Evolutionary conservation across 1,140 invertebrate species (phyloP).

Genomic region (Oncopeltus fasciatus): DNA sequence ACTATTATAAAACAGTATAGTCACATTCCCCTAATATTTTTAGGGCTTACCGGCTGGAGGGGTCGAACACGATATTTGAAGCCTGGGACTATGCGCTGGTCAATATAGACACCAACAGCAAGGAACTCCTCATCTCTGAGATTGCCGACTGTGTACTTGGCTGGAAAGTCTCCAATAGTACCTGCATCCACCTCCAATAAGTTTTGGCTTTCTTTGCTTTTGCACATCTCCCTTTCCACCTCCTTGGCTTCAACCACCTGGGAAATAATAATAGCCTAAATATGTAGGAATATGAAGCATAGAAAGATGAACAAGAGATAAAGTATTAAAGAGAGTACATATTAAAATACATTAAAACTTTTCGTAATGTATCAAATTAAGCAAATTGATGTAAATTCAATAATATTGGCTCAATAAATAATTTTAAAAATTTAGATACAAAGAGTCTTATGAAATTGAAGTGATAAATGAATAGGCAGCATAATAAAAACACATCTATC

Average conservation of each 20-base stretch:
- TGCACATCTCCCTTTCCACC: background rate
- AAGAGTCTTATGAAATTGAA: too few relatives aligned
- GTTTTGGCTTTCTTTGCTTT: background rate
- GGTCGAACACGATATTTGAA: conserved; percentile 59
- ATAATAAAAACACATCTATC: too few relatives aligned
- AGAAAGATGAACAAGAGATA: too few relatives aligned
- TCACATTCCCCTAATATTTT: too few relatives aligned
- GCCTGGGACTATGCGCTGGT: conserved; percentile 51
- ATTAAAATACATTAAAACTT: too few relatives aligned
- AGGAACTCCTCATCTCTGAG: conserved; percentile 48
- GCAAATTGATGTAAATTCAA: too few relatives aligned
- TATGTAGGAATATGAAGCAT: background rate
- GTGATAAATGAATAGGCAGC: too few relatives aligned
- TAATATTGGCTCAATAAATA: too few relatives aligned
- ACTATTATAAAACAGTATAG: too few relatives aligned
- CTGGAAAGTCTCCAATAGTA: conserved; percentile 43
- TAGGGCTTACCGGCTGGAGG: conserved; percentile 38
- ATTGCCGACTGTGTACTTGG: conserved; percentile 42
- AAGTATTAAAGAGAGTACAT: too few relatives aligned
- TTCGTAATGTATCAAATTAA: too few relatives aligned
- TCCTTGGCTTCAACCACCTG: background rate
- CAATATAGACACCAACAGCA: conserved; percentile 56
- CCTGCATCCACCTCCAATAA: conserved; percentile 42
- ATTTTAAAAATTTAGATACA: too few relatives aligned
- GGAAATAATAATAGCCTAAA: background rate